These are phyloP conservation scores for Drosophila bifasciata DNA, from an alignment of 1,140 invertebrate species.

Conservation along the genomic window DNA sequence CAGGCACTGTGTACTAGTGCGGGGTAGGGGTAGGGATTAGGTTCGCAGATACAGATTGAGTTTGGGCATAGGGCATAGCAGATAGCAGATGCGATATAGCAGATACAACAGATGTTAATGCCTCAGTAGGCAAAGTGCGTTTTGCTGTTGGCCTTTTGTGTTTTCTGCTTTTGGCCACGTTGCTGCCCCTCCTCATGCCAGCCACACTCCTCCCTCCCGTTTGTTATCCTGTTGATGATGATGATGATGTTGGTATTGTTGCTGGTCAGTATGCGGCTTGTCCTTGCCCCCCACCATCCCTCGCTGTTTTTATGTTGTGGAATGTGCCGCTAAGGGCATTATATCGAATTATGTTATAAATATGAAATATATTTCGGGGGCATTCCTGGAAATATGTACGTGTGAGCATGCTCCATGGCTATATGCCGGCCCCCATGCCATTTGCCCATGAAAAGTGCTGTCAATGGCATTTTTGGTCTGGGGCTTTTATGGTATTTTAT, in stretches of 20 bases:
- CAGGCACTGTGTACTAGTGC: slow-evolving; percentile 15
- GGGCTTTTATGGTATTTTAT: slow-evolving; percentile 73
- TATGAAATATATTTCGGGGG: slow-evolving; percentile 69
- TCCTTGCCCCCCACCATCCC: neutral
- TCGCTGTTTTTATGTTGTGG: slow-evolving; percentile 55
- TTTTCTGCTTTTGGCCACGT: slow-evolving; percentile 22
- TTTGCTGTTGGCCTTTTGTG: slow-evolving; percentile 68
- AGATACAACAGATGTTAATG: slow-evolving; percentile 76
- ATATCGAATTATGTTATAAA: slow-evolving; percentile 82
- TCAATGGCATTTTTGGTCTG: slow-evolving; percentile 56
- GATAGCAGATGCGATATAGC: neutral
- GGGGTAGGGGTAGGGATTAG: too few species aligned
- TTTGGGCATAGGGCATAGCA: slow-evolving; percentile 12
- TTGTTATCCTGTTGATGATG: slow-evolving; percentile 14
- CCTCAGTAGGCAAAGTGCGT: slow-evolving; percentile 77
- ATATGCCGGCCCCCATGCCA: neutral
- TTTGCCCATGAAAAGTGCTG: slow-evolving; percentile 52
- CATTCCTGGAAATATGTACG: slow-evolving; percentile 50
- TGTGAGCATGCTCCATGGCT: slow-evolving; percentile 51
- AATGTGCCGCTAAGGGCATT: slow-evolving; percentile 52
- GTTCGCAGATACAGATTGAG: slow-evolving; percentile 8
- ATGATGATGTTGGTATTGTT: slow-evolving; percentile 19
- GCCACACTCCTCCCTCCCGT: neutral
- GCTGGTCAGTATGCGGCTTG: slow-evolving; percentile 65
- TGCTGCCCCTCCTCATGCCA: neutral